phyloP scores from a whole-genome alignment of 2,113 vertebrate genomes.

The Anarhynchus alexandrinus region DNA sequence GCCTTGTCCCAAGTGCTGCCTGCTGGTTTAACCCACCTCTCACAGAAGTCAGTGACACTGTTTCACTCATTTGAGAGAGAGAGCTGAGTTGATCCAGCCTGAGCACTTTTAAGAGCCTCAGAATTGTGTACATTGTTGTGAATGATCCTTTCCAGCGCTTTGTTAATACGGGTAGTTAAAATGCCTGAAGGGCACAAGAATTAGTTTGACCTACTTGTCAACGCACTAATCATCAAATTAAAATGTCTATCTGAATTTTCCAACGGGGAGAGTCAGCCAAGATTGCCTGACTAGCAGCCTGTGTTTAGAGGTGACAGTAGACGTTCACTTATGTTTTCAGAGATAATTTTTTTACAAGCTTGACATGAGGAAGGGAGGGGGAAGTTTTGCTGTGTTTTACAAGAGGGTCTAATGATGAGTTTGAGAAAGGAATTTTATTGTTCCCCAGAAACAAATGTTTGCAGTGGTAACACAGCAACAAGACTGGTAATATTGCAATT shows the following conservation, averaged over 20 bases:
- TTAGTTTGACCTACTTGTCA: neutral
- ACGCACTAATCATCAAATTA: neutral
- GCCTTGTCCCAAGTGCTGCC: neutral
- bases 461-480: neutral
- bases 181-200: neutral
- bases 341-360: neutral
- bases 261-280: neutral
- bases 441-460: neutral
- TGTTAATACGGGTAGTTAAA: neutral
- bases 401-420: neutral
- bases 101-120: neutral
- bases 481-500: neutral
- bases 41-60: fast-evolving
- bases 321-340: neutral
- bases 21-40: neutral
- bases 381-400: neutral
- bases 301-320: neutral
- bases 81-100: neutral
- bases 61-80: neutral
- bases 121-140: neutral
- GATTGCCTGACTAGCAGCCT: neutral
- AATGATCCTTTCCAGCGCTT: neutral
- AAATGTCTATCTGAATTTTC: neutral
- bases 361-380: neutral
- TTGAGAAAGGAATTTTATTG: neutral